These are phyloP conservation scores for Colinus virginianus DNA, from an alignment of 2,113 vertebrate species.

Conservation along the genomic window DNA sequence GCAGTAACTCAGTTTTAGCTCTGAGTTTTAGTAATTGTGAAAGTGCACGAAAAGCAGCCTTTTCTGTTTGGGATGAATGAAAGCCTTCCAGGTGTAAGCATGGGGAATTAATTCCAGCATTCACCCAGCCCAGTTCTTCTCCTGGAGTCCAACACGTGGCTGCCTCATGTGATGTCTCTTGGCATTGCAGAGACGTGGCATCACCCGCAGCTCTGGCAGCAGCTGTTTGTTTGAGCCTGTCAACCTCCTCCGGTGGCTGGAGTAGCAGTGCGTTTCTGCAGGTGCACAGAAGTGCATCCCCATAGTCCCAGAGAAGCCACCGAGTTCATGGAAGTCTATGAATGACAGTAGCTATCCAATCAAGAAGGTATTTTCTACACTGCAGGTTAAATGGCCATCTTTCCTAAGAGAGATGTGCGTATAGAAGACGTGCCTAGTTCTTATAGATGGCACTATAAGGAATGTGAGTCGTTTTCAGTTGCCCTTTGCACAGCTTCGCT, in stretches of 20 bases:
- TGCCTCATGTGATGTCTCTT: neutral
- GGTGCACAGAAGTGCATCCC: neutral
- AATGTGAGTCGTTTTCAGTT: neutral
- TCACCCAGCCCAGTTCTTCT: neutral
- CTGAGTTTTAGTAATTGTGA: neutral
- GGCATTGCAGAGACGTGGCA: neutral
- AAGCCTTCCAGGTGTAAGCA: slow-evolving; percentile 21
- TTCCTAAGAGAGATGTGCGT: neutral
- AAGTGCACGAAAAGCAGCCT: neutral
- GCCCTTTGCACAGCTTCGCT: neutral
- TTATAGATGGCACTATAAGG: neutral
- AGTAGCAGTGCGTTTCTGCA: neutral
- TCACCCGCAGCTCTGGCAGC: neutral
- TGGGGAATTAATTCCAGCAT: neutral
- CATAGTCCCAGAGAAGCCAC: neutral
- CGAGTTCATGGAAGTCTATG: neutral
- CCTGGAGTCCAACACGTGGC: neutral
- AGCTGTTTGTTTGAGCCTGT: neutral
- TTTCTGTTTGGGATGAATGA: neutral
- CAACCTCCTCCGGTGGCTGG: neutral
- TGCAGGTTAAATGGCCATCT: neutral
- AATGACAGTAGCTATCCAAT: neutral
- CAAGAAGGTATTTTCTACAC: neutral
- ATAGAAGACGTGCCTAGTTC: neutral
- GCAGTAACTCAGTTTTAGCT: neutral